Evolutionary conservation across 92 coral and sea anemone species (phyloP).

Genomic region (Chrysogorgia sp.): DNA sequence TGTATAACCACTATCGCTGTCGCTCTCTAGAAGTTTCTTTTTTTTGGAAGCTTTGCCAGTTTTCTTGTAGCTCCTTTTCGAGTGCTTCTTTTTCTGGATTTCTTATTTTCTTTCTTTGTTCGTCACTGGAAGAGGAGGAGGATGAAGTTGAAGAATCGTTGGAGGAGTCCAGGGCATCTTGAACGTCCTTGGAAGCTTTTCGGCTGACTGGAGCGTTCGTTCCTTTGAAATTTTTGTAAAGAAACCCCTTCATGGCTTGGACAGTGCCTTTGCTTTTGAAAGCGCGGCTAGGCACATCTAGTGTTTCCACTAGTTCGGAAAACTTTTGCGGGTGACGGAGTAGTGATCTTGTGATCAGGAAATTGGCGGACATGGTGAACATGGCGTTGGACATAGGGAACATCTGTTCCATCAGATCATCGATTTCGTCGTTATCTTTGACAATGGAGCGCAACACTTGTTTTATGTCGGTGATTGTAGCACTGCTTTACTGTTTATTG

Average conservation of each 20-base stretch:
- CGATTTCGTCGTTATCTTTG: background rate
- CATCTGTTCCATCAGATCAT: conserved; percentile 4
- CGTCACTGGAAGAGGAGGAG: no score
- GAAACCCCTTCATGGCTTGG: background rate
- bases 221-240: background rate
- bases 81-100: background rate
- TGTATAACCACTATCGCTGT: no score
- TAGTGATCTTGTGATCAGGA: no score
- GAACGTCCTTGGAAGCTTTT: background rate
- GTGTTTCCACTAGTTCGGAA: background rate
- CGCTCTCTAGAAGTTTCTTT: no score
- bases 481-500: no score
- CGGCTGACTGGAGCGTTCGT: background rate
- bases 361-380: background rate
- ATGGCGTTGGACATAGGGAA: conserved; percentile 15
- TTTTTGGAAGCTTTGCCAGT: no score
- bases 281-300: background rate
- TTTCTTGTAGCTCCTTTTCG: no score
- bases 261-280: background rate
- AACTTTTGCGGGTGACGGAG: background rate
- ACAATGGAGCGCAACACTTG: background rate
- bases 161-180: background rate
- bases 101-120: background rate
- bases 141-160: background rate
- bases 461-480: no score